Evolutionary conservation across 2,113 vertebrate genomes (phyloP), one percentile per base, ranked within the genome.

Genomic region (Hippocampus barbouri): DNA sequence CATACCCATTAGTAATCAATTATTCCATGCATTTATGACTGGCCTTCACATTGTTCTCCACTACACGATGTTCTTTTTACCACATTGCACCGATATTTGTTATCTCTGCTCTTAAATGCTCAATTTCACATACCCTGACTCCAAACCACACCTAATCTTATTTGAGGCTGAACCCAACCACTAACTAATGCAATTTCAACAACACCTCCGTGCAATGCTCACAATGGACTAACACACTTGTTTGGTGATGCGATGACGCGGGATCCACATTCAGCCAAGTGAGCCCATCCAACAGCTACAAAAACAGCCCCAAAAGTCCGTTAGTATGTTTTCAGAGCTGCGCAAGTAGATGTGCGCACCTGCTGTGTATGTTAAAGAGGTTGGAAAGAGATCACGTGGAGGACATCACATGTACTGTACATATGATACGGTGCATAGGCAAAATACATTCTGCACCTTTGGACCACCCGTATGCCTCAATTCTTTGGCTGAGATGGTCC

Each of bases 291-390:
- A n/a, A 47, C 16, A 1, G 63, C 15, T 71, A 75, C 30, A 61
- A 68, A 69, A 79, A 21, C 61, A 82, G 74, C 38, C 30, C 47
- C 59, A 76, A 74, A 69, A 79, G 54, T 72, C 7, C 18, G 62
- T 83, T 78, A 84, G 82, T 90, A 83, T 89, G 88, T 88, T 90
- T 90, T 87, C 79, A 86, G 73, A 89, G 76, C 72, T 61, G 51
- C 21, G 64, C 16, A 40, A n/a, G 65, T 74, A 76, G 74, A 84
- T 83, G 74, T 82, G 79, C 70, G 71, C 70, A 69, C 53, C 60
- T 72, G 11, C 18, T 62, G 74, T 77, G 72, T 66, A 74, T 70
- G 25, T 47, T 59, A 2, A 10, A 71, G 12, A 54, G 7, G 78
- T 10, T 67, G 66, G 20, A 72, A 43, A 41, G 25, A 34, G 70